Percentiles rank a stretch among this genome's conserved stretches.
phyloP scores from a whole-genome alignment of 2,113 vertebrate species.

The Zosterops borbonicus region DNA sequence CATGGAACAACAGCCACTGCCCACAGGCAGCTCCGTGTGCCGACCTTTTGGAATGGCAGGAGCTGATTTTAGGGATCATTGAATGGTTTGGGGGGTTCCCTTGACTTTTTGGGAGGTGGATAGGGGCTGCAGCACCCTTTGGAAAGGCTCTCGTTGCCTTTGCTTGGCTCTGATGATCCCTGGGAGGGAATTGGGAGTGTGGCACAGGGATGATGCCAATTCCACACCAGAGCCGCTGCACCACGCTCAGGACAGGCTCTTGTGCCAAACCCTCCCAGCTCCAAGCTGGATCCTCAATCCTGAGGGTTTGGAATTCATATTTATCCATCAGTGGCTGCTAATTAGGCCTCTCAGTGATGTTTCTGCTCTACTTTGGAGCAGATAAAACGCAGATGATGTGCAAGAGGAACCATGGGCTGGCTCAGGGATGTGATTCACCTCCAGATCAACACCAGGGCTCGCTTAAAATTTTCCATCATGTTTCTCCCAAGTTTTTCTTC shows the following conservation, averaged over 20 bases:
- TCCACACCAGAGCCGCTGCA: neutral
- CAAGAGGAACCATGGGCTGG: neutral
- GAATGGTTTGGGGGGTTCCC: rapidly evolving
- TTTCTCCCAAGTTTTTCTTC: neutral
- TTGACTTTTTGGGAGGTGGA: rapidly evolving
- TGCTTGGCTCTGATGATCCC: neutral
- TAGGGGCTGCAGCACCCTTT: neutral
- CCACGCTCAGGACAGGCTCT: rapidly evolving
- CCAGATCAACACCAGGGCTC: neutral
- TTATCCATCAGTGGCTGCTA: neutral
- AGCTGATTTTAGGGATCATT: neutral
- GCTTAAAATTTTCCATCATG: neutral
- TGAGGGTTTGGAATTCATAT: neutral
- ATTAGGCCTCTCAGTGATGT: neutral
- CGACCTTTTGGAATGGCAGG: rapidly evolving
- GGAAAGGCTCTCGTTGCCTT: neutral
- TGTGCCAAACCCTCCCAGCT: rapidly evolving
- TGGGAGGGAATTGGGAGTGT: neutral
- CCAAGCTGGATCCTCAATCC: neutral
- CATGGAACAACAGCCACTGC: neutral
- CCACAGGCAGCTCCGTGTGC: neutral
- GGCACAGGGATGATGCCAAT: rapidly evolving
- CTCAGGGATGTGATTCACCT: neutral
- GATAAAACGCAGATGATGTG: neutral
- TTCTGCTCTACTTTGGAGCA: neutral